phyloP scores from a whole-genome alignment of 2,888 invertebrate species.

The Brachylomia viminalis region DNA sequence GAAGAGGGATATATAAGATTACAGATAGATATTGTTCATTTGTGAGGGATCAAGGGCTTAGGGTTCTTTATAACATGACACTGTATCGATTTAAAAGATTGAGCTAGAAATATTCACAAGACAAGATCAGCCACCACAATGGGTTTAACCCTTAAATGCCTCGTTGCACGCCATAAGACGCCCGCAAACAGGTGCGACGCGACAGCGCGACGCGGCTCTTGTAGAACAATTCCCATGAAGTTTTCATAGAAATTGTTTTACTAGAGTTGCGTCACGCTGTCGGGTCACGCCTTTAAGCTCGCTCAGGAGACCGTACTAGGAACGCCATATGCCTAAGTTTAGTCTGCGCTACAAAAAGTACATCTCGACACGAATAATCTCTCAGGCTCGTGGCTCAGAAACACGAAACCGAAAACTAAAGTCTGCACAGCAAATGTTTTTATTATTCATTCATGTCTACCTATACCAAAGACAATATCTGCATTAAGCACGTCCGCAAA shows the following conservation, averaged over 20 bases:
- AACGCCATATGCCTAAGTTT: background rate
- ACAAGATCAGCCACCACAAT: background rate
- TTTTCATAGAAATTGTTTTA: too few relatives aligned
- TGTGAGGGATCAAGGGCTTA: background rate
- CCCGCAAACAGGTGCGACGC: too few relatives aligned
- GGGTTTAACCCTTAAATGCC: background rate
- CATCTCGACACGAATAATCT: background rate
- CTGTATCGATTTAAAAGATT: background rate
- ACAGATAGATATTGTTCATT: too few relatives aligned
- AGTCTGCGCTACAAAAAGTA: background rate
- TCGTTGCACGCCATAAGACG: too few relatives aligned
- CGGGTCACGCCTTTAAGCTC: too few relatives aligned
- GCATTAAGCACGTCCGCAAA: constrained; percentile 1
- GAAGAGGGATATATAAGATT: too few relatives aligned
- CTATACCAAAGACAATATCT: background rate
- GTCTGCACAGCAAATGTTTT: background rate
- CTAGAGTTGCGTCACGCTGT: too few relatives aligned
- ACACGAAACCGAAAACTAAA: background rate
- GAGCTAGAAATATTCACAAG: background rate
- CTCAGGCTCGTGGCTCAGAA: background rate
- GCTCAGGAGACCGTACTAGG: too few relatives aligned
- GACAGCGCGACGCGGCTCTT: too few relatives aligned
- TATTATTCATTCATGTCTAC: constrained; percentile 16
- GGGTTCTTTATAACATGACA: background rate
- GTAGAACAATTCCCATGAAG: too few relatives aligned